phyloP scores from a whole-genome alignment of 2,888 invertebrate species.

The Watsonalla binaria region DNA sequence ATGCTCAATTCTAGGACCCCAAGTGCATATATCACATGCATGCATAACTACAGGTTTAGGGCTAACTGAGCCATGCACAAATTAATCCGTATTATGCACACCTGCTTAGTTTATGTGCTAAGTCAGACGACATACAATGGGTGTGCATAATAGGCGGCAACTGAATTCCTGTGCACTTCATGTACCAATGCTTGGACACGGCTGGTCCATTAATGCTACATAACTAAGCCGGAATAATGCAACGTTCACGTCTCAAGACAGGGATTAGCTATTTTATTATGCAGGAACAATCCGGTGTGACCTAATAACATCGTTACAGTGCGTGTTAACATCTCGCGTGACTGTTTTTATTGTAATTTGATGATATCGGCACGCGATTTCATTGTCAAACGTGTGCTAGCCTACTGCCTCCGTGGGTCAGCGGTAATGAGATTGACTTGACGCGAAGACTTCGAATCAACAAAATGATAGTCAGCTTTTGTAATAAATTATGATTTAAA shows the following conservation, averaged over 20 bases:
- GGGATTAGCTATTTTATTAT: constrained; percentile 9
- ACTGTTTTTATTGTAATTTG: constrained; percentile 21
- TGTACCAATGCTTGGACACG: constrained; percentile 30
- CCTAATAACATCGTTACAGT: constrained; percentile 9
- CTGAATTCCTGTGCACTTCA: constrained; percentile 12
- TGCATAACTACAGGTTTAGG: neutral
- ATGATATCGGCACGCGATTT: constrained; percentile 20
- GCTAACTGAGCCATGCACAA: constrained; percentile 7
- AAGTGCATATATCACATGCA: neutral
- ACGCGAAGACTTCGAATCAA: too few relatives aligned
- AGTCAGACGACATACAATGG: constrained; percentile 11
- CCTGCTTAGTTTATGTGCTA: constrained; percentile 11
- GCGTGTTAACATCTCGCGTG: constrained; percentile 10
- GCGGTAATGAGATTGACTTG: too few relatives aligned
- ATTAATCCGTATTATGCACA: constrained; percentile 11
- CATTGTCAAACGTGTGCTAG: neutral
- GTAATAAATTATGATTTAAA: too few relatives aligned
- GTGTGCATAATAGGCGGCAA: constrained; percentile 14
- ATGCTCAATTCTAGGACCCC: too few relatives aligned
- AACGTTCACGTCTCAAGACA: constrained; percentile 1
- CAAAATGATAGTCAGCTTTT: too few relatives aligned
- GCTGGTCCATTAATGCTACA: constrained; percentile 39
- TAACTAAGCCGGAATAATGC: constrained; percentile 35
- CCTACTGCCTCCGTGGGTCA: neutral
- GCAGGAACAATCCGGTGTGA: constrained; percentile 4